Evolutionary conservation across 2,797 vertebrate genomes (phyloP), one percentile per base, ranked within the genome.

Genomic region (Acridotheres tristis): DNA sequence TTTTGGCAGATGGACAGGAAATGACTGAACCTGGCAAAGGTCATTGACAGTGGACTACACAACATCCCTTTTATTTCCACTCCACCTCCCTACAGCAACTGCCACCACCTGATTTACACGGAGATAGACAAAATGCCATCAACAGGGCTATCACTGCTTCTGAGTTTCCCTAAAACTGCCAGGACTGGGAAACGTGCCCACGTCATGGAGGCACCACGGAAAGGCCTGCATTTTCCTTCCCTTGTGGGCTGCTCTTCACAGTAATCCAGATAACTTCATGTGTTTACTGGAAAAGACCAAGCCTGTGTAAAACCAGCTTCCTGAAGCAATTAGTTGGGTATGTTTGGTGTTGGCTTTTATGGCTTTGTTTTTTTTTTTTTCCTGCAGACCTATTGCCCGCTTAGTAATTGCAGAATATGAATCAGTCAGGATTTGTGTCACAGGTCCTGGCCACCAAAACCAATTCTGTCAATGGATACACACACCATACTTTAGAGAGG

Each of bases 1-100:
- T 98, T 98, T 98, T 99, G 99, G 99, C 98, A 98, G 97, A 97
- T 96, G 95, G 96, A 96, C 94, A 98, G 99, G 99, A 99, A 99
- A 98, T 98, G 98, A 98, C 98, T 96, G 97, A 94, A 97, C 97
- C 98, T 98, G 98, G 92, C 98, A 98, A 97, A 96, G 96, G 91
- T 96, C 80, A 90, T 89, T 45, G 9, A 74, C 86, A 93, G 96
- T 66, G 89, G 97, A 93, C 94, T 89, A 92, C 98, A 96, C 96
- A 97, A 94, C 93, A 96, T 94, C 97, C 96, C 98, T 96, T 96
- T 97, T 90, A 94, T 73, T 96, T 94, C 96, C 97, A 93, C 91
- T 61, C 94, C 91, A 83, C 96, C 97, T 93, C 96, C 87, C 77
- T 68, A 74, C 82, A 62, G 79, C 26, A 30, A 85, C 91, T 90